These are phyloP conservation scores for Pangasius krempfi DNA, from an alignment of 2,797 vertebrate genomes.

Conservation along the genomic window DNA sequence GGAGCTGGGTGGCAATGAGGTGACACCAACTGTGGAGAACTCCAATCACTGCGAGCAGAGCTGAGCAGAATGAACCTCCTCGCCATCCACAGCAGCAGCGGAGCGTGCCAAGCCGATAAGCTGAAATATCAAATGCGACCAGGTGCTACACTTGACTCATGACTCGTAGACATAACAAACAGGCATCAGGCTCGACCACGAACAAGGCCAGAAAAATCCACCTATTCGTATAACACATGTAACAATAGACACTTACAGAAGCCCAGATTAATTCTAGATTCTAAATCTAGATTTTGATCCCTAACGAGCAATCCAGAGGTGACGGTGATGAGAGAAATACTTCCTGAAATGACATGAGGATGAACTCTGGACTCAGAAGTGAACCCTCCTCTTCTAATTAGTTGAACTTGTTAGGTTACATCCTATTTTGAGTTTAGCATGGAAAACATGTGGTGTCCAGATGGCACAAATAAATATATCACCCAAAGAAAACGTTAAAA, in stretches of 20 bases:
- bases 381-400: too few relatives aligned
- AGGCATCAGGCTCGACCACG: not conserved
- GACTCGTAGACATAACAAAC: not conserved
- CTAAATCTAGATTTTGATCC: not conserved
- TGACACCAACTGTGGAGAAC: conserved; percentile 19
- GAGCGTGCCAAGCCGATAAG: not conserved
- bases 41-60: conserved; percentile 3
- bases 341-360: too few relatives aligned
- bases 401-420: not conserved
- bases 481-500: not conserved
- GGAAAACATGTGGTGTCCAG: not conserved
- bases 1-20: not conserved
- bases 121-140: conserved; percentile 19
- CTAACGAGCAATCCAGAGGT: not conserved
- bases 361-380: too few relatives aligned
- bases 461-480: not conserved
- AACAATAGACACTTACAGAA: not conserved
- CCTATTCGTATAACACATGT: not conserved
- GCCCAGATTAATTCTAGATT: not conserved
- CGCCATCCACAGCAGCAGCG: not conserved
- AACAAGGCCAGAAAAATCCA: not conserved
- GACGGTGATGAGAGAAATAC: not conserved
- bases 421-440: not conserved
- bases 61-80: conserved; percentile 6
- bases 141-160: not conserved